A percentile compares a stretch with the other conserved stretches of the same genome.
Evolutionary conservation across 2,888 invertebrate genomes (phyloP).

Genomic region (Eustalomyia histrio): DNA sequence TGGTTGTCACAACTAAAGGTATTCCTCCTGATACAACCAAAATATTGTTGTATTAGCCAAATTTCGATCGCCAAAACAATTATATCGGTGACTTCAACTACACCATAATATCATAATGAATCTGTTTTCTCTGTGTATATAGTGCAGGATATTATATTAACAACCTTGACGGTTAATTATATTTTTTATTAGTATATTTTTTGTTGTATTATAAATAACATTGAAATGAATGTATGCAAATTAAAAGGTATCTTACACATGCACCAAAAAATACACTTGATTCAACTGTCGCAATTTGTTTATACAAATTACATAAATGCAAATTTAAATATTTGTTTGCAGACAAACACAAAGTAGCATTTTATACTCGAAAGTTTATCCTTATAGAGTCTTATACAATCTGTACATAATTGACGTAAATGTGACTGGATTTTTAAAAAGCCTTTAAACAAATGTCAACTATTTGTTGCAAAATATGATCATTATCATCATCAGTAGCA

Average conservation of each 20-base stretch:
- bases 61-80: too few relatives aligned
- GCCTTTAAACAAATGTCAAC: conserved; percentile 58
- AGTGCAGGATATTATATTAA: not conserved
- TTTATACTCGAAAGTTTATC: conserved; percentile 5
- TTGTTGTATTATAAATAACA: not conserved
- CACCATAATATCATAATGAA: too few relatives aligned
- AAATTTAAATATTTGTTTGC: conserved; percentile 57
- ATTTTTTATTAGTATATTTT: too few relatives aligned
- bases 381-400: conserved; percentile 47
- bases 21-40: too few relatives aligned
- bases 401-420: conserved; percentile 61
- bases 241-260: conserved; percentile 15
- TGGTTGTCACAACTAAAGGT: too few relatives aligned
- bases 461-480: conserved; percentile 39
- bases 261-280: not conserved
- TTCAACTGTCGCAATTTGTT: conserved; percentile 29
- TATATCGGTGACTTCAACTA: too few relatives aligned
- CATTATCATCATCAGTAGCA: conserved; percentile 45
- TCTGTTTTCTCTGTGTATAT: too few relatives aligned
- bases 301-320: conserved; percentile 33
- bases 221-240: not conserved
- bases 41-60: too few relatives aligned
- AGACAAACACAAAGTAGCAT: conserved; percentile 41
- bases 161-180: not conserved
- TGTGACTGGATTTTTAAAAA: conserved; percentile 64